phyloP scores from a whole-genome alignment of 2,888 invertebrate genomes.

The Homarus gammarus region DNA sequence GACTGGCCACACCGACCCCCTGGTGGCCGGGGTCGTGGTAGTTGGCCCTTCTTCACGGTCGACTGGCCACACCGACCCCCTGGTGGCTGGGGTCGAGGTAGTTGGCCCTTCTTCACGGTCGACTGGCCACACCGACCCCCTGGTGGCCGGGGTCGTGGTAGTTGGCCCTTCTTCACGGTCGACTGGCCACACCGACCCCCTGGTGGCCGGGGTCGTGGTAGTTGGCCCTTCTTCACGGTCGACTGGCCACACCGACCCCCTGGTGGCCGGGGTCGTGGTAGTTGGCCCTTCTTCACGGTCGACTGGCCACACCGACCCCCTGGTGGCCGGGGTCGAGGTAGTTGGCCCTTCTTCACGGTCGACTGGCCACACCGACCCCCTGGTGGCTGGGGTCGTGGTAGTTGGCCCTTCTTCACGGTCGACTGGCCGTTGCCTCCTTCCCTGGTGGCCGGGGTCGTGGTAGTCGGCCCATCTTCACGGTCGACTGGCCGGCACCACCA shows the following conservation, averaged over 20 bases:
- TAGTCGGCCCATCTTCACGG: slow-evolving; percentile 4
- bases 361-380: no score
- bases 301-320: no score
- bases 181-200: not conserved
- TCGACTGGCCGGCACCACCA: not conserved
- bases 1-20: not conserved
- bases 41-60: not conserved
- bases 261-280: no score
- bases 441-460: not conserved
- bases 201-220: not conserved
- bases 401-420: not conserved
- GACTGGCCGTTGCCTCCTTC: not conserved
- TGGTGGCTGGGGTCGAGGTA: not conserved
- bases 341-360: no score
- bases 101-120: no score
- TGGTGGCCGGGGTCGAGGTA: no score
- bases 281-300: not conserved
- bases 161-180: not conserved
- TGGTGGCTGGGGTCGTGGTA: not conserved
- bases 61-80: no score
- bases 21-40: not conserved
- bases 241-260: no score
- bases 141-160: not conserved
- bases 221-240: not conserved
- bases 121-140: no score